These are phyloP conservation scores for human (Homo sapiens) DNA, from an alignment of 2,113 vertebrate genomes.

Conservation along the genomic window GRCh38 chr2:50468501-50469000, in stretches of 20 bases:
- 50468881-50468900: not conserved
- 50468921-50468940: not conserved
- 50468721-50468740: not conserved
- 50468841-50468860: not conserved
- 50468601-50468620: constrained; percentile 38
- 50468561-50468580: constrained; percentile 63
- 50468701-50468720: not conserved
- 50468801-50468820: not conserved
- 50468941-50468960: not conserved
- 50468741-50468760: not conserved
- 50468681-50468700: not conserved
- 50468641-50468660: not conserved
- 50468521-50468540: constrained; percentile 79
- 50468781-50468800: not conserved
- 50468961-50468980: not conserved
- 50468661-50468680: not conserved
- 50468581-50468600: constrained; percentile 54
- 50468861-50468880: not conserved
- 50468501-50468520: constrained; percentile 78
- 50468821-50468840: not conserved
- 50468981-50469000: not conserved
- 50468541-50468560: constrained; percentile 80
- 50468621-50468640: not conserved
- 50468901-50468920: not conserved
- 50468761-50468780: not conserved